Percentiles rank a stretch among this genome's conserved stretches.
phyloP scores from a whole-genome alignment of 2,888 invertebrate genomes.

The Caenorhabditis japonica region DNA sequence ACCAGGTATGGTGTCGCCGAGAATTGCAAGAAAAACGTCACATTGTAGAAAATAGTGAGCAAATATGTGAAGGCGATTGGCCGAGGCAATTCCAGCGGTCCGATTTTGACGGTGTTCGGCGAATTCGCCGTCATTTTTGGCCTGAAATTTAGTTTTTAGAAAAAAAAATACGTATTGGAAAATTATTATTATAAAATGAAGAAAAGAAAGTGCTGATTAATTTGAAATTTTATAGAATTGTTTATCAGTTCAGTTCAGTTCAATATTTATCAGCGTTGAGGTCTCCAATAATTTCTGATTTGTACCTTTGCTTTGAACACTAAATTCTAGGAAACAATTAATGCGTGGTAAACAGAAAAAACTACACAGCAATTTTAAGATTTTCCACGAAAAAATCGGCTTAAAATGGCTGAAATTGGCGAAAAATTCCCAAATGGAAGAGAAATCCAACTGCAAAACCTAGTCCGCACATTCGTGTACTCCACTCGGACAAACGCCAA shows the following conservation, averaged over 20 bases:
- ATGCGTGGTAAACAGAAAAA: no score
- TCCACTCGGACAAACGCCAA: slow-evolving; percentile 18
- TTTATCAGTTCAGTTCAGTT: no score
- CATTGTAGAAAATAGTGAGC: slow-evolving; percentile 67
- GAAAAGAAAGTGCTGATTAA: no score
- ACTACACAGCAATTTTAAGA: no score
- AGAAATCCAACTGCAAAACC: background rate
- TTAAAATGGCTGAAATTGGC: background rate
- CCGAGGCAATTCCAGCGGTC: slow-evolving; percentile 43
- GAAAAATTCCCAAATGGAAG: slow-evolving; percentile 14
- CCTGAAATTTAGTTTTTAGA: no score
- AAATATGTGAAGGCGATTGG: slow-evolving; percentile 63
- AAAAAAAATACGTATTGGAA: background rate
- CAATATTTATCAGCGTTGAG: no score
- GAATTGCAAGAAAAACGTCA: slow-evolving; percentile 67
- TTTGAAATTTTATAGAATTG: no score
- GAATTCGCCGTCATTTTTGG: slow-evolving; percentile 27
- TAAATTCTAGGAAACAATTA: no score
- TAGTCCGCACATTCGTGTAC: slow-evolving; percentile 25
- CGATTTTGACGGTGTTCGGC: slow-evolving; percentile 28
- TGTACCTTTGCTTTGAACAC: no score
- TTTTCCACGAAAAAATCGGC: background rate
- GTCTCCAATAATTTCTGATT: no score
- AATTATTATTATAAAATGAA: no score
- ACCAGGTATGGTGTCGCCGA: slow-evolving; percentile 61